Base-by-base conservation (phyloP, 2,888 invertebrate species). In the Ariolimax columbianus region DNA sequence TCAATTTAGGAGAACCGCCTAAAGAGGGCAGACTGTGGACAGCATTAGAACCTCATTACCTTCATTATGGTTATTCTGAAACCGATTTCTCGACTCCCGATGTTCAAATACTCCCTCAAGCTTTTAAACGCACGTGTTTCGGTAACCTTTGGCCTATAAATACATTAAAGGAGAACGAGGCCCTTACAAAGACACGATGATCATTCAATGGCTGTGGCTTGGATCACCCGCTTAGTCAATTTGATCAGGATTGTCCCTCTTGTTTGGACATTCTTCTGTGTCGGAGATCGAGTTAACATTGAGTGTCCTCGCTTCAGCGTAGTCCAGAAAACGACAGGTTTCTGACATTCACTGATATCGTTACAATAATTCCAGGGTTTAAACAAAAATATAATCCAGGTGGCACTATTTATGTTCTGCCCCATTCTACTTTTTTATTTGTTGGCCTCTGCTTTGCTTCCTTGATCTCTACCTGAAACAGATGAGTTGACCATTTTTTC, bases 191-290 rank as follows among this genome's bases (percentile, higher is more conserved):
- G 84, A 78, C 72, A 78, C 77, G 66, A 55, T 68, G 84, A 47
- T 30, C 40, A 51, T 40, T 59, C 78, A 78, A 78, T 78, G 33
- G 30, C 11, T 36, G 78, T 26, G 19, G 47, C 72, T 51, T n/a
- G 84, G 84, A 84, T 72, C 84, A 79, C 79, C 84, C 84, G 84
- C 84, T 84, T 84, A 84, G 84, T 84, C 84, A 84, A 84, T 84
- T 84, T 84, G 78, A 78, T 84, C 78, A 79, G 47, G 77, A 84
- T 84, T 79, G 84, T 84, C 68, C 59, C 59, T 30, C 55, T 78
- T 84, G 84, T 84, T 84, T 84, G 84, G 78, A 66, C 14, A 78
- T n/a, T 70, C 84, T 78, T 78, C 51, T 83, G 55, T 66, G 43
- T 63, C 38, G 77, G 77, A 77, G 83, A 83, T 83, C 68, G 83